Evolutionary conservation across 2,888 invertebrate genomes (phyloP), one percentile per base, ranked within the genome.

Genomic region (Odontomyia ornata): DNA sequence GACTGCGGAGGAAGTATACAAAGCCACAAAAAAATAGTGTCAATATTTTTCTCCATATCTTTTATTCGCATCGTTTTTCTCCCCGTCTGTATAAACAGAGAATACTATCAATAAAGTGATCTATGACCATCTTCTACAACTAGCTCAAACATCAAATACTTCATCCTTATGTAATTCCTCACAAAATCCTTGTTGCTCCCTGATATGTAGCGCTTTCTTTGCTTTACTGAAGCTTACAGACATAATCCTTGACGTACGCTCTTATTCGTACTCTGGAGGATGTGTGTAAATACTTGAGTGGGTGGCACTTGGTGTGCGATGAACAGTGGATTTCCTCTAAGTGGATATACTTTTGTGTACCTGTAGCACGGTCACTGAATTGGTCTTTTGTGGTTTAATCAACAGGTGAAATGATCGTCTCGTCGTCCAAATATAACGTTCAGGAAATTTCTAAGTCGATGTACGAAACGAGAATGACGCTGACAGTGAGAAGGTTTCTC

Each of bases 371-470:
- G n/a, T 18, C n/a, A 11, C n/a, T 64, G 52, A 67, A 56, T 64
- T 60, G 18, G 18, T 75, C 43, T 65, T 52, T 27, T 47, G 47
- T 64, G 46, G 36, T 52, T 75, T 21, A 57, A 81, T 80, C 85
- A 85, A 87, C 88, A 93, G 93, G 91, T 87, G 93, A 92, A 84
- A 95, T 95, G 95, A 92, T 95, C 84, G 93, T 95, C 83, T 91
- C 93, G 0, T 94, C 93, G 80, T 89, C 87, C 81, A 94, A 94
- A 84, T 93, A 94, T 85, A 93, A 93, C 83, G 94, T 95, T 77
- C 90, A 92, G 83, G 91, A 91, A 81, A 87, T 89, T 18, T 88
- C 89, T 77, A 91, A 91, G 84, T 93, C 93, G 75, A 89, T 91
- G 80, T 96, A 95, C 85, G 95, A 95, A 87, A 92, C 93, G 52